phyloP scores from a whole-genome alignment of 1,140 invertebrate genomes.

The Drosophila ananassae region DNA sequence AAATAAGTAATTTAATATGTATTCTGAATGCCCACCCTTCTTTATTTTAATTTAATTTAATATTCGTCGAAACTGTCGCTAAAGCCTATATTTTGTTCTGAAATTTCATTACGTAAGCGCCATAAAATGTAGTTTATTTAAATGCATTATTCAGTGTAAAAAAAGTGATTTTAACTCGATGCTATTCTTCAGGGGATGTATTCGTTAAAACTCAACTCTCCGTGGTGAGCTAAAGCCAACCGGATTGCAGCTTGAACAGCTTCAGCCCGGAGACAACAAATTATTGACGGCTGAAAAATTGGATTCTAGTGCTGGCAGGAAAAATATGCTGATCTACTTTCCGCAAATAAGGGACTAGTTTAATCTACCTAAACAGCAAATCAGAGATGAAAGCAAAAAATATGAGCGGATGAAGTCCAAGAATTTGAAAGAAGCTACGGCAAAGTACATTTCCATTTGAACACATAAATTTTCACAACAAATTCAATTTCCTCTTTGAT shows the following conservation, averaged over 20 bases:
- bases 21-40: constrained; percentile 21
- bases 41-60: constrained; percentile 76
- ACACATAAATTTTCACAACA: constrained; percentile 80
- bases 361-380: constrained; percentile 65
- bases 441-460: constrained; percentile 80
- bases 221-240: no score
- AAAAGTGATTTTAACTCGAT: neutral
- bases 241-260: no score
- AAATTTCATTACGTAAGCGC: constrained; percentile 64
- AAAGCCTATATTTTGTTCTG: constrained; percentile 29
- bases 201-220: no score
- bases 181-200: no score
- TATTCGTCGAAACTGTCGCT: constrained; percentile 41
- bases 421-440: constrained; percentile 73
- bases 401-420: constrained; percentile 51
- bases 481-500: constrained; percentile 83
- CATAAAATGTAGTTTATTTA: constrained; percentile 71
- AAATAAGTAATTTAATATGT: constrained; percentile 82
- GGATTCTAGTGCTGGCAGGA: constrained; percentile 3
- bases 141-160: constrained; percentile 64
- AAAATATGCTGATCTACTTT: constrained; percentile 5
- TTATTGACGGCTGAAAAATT: neutral
- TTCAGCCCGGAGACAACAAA: neutral
- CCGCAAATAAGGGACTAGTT: constrained; percentile 40
- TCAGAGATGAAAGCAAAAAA: constrained; percentile 27